Evolutionary conservation across 2,888 invertebrate species (phyloP), one percentile per base, ranked within the genome.

Genomic region (Nebria brevicollis): DNA sequence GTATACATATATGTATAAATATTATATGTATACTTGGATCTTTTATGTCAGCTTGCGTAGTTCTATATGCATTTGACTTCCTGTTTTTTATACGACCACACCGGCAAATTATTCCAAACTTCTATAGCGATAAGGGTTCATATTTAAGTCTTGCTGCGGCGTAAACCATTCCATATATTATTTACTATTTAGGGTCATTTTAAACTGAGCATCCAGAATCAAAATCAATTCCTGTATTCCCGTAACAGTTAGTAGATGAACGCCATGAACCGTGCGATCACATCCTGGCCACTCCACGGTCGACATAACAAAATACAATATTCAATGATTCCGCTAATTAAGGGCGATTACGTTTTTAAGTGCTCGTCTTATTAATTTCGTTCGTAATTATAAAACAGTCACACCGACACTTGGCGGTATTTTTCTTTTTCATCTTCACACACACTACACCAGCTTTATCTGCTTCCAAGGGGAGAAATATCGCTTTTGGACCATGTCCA

Each of bases 301-400:
- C 54, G 54, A 54, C 54, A 7, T 54, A 54, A 54, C 54, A 54
- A 54, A 54, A 70, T 70, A 70, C 20, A 11, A 75, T 20, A 75
- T 75, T 75, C 75, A 75, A 75, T 75, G 75, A 75, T 54, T 75
- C 26, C 64, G 26, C 64, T 75, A 75, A 75, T 75, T 75, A 75
- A 75, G 75, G 26, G 15, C 64, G 75, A 75, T 75, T 75, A 75
- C 26, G 34, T n/a, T 75, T 75, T 75, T 75, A 75, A 75, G 75
- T 75, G 75, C 54, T 15, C 43, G 75, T 75, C 43, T 75, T 75
- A 75, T 75, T 75, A 75, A 20, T 75, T 75, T 64, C 64, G 34
- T 75, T 64, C n/a, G 64, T 75, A 75, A 75, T 75, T 75, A 75
- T 25, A 20, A 75, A 54, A 64, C 54, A 64, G 54, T 75, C 26